Evolutionary conservation across 1,140 invertebrate genomes (phyloP), one percentile per base, ranked within the genome.

Genomic region (Heliconius hewitsoni): DNA sequence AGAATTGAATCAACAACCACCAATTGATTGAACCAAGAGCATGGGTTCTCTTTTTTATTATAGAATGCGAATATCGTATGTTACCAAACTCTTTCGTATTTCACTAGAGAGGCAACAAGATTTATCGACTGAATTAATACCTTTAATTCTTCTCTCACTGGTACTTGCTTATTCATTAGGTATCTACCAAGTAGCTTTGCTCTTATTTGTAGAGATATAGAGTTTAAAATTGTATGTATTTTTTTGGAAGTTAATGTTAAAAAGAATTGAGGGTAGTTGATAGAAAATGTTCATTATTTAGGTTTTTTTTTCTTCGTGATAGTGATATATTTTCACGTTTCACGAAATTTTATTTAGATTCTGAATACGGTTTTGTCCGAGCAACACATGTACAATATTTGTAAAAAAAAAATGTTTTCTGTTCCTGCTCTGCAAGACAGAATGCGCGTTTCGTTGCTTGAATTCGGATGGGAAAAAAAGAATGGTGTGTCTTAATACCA

Each of bases 41-140:
- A 23, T 23, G n/a, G 18, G n/a, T 8, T 2, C 3, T 23, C 2
- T 30, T 30, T 16, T 13, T 1, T 13, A n/a, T 16, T 66, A 30
- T 66, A 66, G 4, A 23, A 30, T 30, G 27, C 9, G n/a, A 60
- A 60, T 27, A 60, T 60, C n/a, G 55, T 66, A 27, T 30, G 11
- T 66, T 66, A 66, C 23, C 23, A 42, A 42, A 42, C n/a, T 72
- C 71, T 39, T 72, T 72, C 71, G 37, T 39, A 72, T 72, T 72
- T 42, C 71, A 72, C 71, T 42, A n/a, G 3, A n/a, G 30, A 72
- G 71, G 3, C 18, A 72, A 42, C 37, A 72, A 37, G 71, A 72
- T 37, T 72, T 72, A 72, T 72, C 37, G 71, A 19, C 37, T 42
- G 37, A 39, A 71, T 71, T 71, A 72, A 72, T 71, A 71, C 71